Evolutionary conservation across 1,140 invertebrate genomes (phyloP).

Genomic region (Battus philenor): DNA sequence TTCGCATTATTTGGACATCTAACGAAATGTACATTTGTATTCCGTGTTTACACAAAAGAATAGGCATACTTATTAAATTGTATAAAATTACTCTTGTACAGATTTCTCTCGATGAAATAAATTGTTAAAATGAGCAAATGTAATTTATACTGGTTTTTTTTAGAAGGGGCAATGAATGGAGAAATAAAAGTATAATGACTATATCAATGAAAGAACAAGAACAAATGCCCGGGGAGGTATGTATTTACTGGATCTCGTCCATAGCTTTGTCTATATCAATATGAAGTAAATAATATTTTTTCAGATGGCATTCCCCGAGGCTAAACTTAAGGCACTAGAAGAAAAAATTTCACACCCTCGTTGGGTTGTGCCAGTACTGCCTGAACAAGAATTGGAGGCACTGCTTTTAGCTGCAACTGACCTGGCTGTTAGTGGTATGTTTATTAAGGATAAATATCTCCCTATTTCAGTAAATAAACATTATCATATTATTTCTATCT

Average conservation of each 20-base stretch:
- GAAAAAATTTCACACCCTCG: conserved; percentile 96
- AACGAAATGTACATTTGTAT: too few relatives aligned
- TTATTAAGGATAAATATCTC: too few relatives aligned
- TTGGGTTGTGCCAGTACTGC: conserved; percentile 98
- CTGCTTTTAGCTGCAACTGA: conserved; percentile 93
- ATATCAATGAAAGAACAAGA: conserved; percentile 73
- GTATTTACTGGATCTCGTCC: conserved; percentile 12
- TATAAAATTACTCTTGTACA: too few relatives aligned
- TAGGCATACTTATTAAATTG: too few relatives aligned
- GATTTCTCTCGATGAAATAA: too few relatives aligned
- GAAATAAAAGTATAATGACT: conserved; percentile 67
- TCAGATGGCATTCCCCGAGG: conserved; percentile 84
- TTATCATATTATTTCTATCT: too few relatives aligned
- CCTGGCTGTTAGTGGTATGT: conserved; percentile 54
- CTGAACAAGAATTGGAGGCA: conserved; percentile 96
- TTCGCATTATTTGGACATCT: too few relatives aligned
- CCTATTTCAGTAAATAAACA: too few relatives aligned
- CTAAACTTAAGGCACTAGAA: conserved; percentile 91
- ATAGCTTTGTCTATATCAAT: background rate
- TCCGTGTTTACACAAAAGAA: too few relatives aligned
- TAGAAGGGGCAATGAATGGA: conserved; percentile 60
- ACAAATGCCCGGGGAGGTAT: conserved; percentile 66
- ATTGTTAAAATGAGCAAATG: too few relatives aligned
- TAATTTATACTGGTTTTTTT: too few relatives aligned
- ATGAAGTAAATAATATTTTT: background rate